phyloP scores from a whole-genome alignment of 2,888 invertebrate species.

The Hoplodrina ambigua region DNA sequence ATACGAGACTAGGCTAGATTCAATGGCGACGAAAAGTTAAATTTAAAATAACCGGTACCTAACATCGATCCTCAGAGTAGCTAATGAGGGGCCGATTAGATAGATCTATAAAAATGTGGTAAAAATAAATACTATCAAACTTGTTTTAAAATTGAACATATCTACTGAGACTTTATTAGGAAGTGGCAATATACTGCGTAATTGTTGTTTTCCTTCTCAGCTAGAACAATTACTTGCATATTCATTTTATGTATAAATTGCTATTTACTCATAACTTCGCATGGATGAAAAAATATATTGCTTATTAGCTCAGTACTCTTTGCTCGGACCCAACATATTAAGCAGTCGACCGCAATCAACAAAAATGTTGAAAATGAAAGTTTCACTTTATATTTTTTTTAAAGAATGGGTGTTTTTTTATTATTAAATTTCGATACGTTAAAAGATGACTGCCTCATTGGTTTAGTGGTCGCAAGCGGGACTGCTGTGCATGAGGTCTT shows the following conservation, averaged over 20 bases:
- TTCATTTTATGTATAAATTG: constrained; percentile 29
- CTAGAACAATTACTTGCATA: constrained; percentile 39
- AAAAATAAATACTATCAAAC: background rate
- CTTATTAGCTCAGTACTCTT: constrained; percentile 13
- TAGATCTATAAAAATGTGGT: background rate
- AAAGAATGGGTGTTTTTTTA: background rate
- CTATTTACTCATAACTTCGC: constrained; percentile 9
- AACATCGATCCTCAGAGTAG: background rate
- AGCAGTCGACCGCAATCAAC: background rate
- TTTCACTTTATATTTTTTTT: constrained; percentile 3
- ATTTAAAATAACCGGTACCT: background rate
- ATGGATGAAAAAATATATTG: constrained; percentile 13
- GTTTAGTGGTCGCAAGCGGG: too few species aligned
- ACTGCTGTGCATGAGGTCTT: too few species aligned
- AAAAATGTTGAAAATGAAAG: constrained; percentile 48
- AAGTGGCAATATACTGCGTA: constrained; percentile 38
- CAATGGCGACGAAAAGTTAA: background rate
- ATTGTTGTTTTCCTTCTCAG: constrained; percentile 51
- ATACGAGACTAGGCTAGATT: background rate
- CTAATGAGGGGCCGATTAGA: background rate
- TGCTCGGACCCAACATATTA: background rate
- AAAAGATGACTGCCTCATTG: too few species aligned
- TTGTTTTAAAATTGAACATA: constrained; percentile 9
- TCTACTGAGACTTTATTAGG: constrained; percentile 36
- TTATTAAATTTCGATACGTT: too few species aligned